Percentiles rank a stretch among this genome's conserved stretches.
Conservation (phyloP, 1,140 invertebrate genomes). For the Zeugodacus cucurbitae region DNA sequence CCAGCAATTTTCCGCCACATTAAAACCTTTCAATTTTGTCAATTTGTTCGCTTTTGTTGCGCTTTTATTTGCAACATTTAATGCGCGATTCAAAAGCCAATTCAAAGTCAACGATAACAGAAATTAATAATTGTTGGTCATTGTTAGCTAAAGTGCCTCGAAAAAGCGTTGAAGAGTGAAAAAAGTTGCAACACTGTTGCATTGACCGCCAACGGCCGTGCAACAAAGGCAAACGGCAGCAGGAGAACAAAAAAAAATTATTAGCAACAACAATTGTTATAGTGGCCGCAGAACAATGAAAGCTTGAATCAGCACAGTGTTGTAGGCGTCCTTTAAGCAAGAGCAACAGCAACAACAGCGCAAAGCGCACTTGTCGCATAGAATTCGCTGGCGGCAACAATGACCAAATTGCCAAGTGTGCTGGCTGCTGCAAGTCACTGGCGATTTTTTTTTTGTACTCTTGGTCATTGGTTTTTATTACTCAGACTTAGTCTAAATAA, state of each 20-base stretch:
- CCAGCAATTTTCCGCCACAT: too few relatives aligned
- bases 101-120: conserved; percentile 11
- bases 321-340: neutral
- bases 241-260: neutral
- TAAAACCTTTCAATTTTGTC: too few relatives aligned
- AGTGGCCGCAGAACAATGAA: neutral
- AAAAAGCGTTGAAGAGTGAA: neutral
- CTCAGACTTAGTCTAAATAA: neutral
- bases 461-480: neutral
- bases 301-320: neutral
- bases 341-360: neutral
- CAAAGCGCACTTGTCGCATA: neutral
- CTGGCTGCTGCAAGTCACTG: neutral
- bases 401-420: neutral
- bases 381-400: neutral
- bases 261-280: neutral
- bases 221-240: neutral
- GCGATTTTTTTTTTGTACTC: neutral
- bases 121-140: conserved; percentile 25
- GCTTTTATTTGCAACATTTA: neutral
- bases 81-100: neutral
- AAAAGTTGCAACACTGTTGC: neutral
- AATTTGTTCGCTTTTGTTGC: neutral
- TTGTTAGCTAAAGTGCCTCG: neutral
- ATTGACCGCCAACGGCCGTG: neutral